phyloP scores from a whole-genome alignment of 2,888 invertebrate genomes.

The Eumerus sabulonum region DNA sequence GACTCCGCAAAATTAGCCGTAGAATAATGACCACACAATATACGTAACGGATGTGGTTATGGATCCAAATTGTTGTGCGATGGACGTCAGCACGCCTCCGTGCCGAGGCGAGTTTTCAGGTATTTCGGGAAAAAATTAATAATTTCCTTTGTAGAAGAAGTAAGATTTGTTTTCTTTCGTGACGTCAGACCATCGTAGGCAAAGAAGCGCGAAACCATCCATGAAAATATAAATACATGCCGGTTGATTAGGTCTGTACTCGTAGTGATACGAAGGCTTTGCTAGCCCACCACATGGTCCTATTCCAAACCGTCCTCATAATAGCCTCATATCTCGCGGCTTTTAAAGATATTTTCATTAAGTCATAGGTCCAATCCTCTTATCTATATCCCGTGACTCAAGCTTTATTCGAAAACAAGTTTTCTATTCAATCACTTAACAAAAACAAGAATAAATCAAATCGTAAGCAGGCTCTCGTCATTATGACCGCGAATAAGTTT shows the following conservation, averaged over 20 bases:
- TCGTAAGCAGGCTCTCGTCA: too few species aligned
- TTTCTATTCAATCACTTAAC: too few species aligned
- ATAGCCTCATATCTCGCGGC: too few species aligned
- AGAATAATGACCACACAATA: constrained; percentile 49
- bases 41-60: constrained; percentile 54
- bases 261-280: not conserved
- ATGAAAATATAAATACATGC: constrained; percentile 10
- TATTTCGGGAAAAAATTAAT: constrained; percentile 6
- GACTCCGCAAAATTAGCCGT: constrained; percentile 28
- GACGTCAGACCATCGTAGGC: constrained; percentile 37
- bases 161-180: constrained; percentile 38
- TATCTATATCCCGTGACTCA: too few species aligned
- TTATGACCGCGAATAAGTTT: too few species aligned
- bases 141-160: not conserved
- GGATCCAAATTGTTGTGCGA: constrained; percentile 11
- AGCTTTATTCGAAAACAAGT: too few species aligned
- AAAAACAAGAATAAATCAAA: too few species aligned
- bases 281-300: too few species aligned
- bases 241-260: not conserved
- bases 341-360: too few species aligned
- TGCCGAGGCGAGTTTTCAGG: constrained; percentile 30
- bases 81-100: constrained; percentile 48
- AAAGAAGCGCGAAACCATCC: constrained; percentile 25
- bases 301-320: too few species aligned
- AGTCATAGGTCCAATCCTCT: too few species aligned